Evolutionary conservation across 2,797 vertebrate genomes (phyloP).

Genomic region (Acrossocheilus wenchowensis): DNA sequence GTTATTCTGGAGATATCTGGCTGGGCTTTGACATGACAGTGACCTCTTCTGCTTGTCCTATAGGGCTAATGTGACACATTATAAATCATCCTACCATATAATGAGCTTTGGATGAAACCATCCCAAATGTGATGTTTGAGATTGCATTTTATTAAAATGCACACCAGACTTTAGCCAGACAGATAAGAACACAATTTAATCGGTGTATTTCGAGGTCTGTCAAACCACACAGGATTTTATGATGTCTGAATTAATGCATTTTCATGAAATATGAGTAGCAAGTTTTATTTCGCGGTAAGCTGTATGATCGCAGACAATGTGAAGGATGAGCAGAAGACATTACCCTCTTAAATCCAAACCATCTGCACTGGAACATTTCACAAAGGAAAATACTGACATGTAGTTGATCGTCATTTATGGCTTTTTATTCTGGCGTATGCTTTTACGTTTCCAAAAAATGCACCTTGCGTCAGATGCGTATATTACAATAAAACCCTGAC

Average conservation of each 20-base stretch:
- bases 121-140: not conserved
- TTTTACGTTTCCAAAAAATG: slow-evolving; percentile 26
- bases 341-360: slow-evolving; percentile 22
- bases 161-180: not conserved
- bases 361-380: slow-evolving; percentile 37
- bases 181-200: not conserved
- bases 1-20: slow-evolving; percentile 7
- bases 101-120: slow-evolving; percentile 3
- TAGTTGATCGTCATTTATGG: slow-evolving; percentile 28
- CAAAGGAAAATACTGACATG: slow-evolving; percentile 7
- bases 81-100: slow-evolving; percentile 7
- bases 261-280: not conserved
- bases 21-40: slow-evolving; percentile 38
- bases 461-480: slow-evolving; percentile 29
- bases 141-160: not conserved
- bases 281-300: slow-evolving; percentile 1
- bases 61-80: slow-evolving; percentile 20
- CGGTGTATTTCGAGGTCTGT: not conserved
- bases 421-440: not conserved
- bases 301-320: not conserved
- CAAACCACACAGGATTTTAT: not conserved
- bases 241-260: slow-evolving; percentile 6
- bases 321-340: slow-evolving; percentile 24
- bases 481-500: slow-evolving; percentile 28
- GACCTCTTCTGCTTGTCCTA: slow-evolving; percentile 45